A percentile compares a stretch with the other conserved stretches of the same genome.
Conservation (phyloP, 2,888 invertebrate species). For the Megamerina dolium region DNA sequence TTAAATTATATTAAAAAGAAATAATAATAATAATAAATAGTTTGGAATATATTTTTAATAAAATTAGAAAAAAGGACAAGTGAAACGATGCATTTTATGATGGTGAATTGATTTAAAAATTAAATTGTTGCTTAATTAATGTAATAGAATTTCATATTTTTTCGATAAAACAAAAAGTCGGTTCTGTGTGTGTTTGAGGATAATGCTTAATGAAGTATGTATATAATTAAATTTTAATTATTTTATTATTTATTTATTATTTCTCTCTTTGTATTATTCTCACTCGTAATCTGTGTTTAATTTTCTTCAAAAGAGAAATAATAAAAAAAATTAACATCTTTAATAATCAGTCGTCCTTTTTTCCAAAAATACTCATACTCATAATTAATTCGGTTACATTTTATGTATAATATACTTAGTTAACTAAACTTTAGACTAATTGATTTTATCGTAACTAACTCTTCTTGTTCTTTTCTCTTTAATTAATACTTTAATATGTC, state of each 20-base stretch:
- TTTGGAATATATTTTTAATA: no score
- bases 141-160: constrained; percentile 3
- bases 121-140: constrained; percentile 2
- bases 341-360: constrained; percentile 36
- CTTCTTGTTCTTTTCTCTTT: no score
- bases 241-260: background rate
- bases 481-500: no score
- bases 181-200: no score
- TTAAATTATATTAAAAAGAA: no score
- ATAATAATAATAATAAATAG: no score
- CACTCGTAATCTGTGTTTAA: background rate
- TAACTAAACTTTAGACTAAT: no score
- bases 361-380: constrained; percentile 21
- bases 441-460: no score
- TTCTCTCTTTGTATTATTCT: no score
- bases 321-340: constrained; percentile 12
- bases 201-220: constrained; percentile 1
- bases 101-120: background rate
- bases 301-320: constrained; percentile 5
- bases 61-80: constrained; percentile 41
- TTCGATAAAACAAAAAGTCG: no score
- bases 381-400: constrained; percentile 15
- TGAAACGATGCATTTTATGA: constrained; percentile 22
- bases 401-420: constrained; percentile 6
- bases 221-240: background rate